Percentiles rank a stretch among this genome's conserved stretches.
Conservation (phyloP, 2,888 invertebrate species). For the Hyposoter didymator region DNA sequence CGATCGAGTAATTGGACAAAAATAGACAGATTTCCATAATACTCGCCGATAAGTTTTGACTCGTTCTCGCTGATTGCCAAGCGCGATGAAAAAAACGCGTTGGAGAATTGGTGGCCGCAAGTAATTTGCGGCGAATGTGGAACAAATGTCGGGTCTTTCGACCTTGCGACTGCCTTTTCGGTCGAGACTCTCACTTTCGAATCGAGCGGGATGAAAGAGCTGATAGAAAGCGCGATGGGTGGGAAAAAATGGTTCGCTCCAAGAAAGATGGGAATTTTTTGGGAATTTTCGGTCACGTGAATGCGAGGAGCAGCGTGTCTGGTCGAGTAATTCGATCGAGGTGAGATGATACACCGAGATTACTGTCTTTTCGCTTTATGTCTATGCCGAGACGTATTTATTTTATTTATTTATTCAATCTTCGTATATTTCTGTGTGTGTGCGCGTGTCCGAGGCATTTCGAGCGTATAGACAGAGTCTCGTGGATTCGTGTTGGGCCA, state of each 20-base stretch:
- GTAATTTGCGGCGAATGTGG: conserved; percentile 15
- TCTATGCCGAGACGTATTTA: neutral
- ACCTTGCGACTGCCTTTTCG: conserved; percentile 43
- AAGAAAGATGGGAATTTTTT: conserved; percentile 11
- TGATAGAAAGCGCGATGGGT: conserved; percentile 17
- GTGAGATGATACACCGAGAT: conserved; percentile 33
- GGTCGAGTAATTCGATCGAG: conserved; percentile 49
- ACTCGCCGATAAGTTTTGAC: neutral
- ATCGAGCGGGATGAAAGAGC: conserved; percentile 14
- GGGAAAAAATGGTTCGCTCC: neutral
- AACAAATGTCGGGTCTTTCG: conserved; percentile 23
- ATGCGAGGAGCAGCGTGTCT: conserved; percentile 8
- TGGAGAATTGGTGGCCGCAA: neutral
- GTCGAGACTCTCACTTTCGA: conserved; percentile 53
- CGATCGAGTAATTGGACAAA: neutral
- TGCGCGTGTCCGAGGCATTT: neutral
- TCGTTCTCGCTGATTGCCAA: neutral
- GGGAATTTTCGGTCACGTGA: neutral
- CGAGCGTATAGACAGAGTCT: too few relatives aligned
- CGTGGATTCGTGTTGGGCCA: neutral
- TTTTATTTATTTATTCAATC: neutral
- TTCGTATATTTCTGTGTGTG: neutral
- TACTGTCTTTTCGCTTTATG: neutral
- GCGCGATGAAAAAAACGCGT: neutral
- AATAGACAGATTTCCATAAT: neutral